A percentile compares a stretch with the other conserved stretches of the same genome.
phyloP scores from a whole-genome alignment of 2,888 invertebrate genomes.

The Micoletzkya japonica region DNA sequence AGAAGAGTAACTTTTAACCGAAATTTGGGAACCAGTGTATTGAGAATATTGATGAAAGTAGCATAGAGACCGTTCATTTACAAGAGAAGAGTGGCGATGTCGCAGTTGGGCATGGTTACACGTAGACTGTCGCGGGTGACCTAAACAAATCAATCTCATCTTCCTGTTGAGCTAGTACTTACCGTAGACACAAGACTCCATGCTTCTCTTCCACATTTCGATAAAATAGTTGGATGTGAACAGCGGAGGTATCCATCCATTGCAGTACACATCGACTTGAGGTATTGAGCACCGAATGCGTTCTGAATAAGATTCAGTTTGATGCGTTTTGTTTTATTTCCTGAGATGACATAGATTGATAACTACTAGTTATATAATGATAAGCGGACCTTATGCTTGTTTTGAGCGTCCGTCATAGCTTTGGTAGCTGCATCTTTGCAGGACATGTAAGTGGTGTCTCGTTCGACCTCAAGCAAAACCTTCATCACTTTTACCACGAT shows the following conservation, averaged over 20 bases:
- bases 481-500: background rate
- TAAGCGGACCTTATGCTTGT: constrained; percentile 24
- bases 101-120: constrained; percentile 54
- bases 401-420: constrained; percentile 56
- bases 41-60: background rate
- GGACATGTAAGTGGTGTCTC: constrained; percentile 52
- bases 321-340: background rate
- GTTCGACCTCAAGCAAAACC: constrained; percentile 49
- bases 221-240: constrained; percentile 58
- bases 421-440: constrained; percentile 58
- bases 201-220: constrained; percentile 56
- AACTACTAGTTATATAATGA: background rate
- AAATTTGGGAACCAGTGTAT: too few relatives aligned
- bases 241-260: constrained; percentile 62
- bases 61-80: constrained; percentile 21
- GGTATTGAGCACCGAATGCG: constrained; percentile 45
- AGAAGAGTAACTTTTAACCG: too few relatives aligned
- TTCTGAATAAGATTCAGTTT: constrained; percentile 30
- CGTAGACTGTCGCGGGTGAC: constrained; percentile 49
- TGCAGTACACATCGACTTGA: constrained; percentile 53
- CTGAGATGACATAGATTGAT: background rate
- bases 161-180: background rate
- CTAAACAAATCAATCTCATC: constrained; percentile 29
- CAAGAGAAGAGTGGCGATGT: constrained; percentile 46
- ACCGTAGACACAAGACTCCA: constrained; percentile 62